These are phyloP conservation scores for Drosophila kanapiae DNA, from an alignment of 1,140 invertebrate species.

Conservation along the genomic window DNA sequence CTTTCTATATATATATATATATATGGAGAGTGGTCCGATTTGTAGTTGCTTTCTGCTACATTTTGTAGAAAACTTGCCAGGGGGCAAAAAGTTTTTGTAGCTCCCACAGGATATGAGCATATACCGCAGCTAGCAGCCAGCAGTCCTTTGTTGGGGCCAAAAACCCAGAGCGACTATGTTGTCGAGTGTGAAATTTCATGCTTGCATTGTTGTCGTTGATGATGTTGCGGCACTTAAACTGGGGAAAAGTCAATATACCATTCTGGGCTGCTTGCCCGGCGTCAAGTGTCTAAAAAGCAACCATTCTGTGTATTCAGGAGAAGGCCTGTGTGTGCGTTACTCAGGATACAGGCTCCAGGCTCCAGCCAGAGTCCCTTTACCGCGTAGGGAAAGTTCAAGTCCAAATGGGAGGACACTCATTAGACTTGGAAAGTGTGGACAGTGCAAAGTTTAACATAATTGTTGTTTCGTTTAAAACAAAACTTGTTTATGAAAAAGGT, in stretches of 20 bases:
- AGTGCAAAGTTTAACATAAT: constrained; percentile 8
- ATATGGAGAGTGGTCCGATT: constrained; percentile 53
- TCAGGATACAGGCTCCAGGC: not conserved
- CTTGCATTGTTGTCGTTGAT: constrained; percentile 73
- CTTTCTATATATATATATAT: not conserved
- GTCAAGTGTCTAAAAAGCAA: constrained; percentile 40
- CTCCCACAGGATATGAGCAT: constrained; percentile 69
- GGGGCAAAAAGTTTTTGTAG: constrained; percentile 64
- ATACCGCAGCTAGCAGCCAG: constrained; percentile 30
- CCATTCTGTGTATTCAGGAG: constrained; percentile 5
- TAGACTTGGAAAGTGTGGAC: constrained; percentile 17
- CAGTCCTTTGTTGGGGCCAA: constrained; percentile 46
- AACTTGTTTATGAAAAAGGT: not conserved
- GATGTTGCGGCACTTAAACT: constrained; percentile 66
- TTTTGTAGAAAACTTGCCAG: constrained; percentile 62
- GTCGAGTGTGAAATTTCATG: constrained; percentile 81
- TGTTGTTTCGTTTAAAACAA: not conserved
- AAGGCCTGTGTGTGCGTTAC: not conserved
- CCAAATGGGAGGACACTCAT: constrained; percentile 16
- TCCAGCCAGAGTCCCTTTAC: not conserved
- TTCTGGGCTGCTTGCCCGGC: constrained; percentile 15
- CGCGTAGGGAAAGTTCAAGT: constrained; percentile 25
- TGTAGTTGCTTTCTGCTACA: constrained; percentile 79
- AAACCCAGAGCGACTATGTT: constrained; percentile 61
- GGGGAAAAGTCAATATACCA: constrained; percentile 59